phyloP scores from a whole-genome alignment of 2,797 vertebrate species.

The Anomalospiza imberbis region DNA sequence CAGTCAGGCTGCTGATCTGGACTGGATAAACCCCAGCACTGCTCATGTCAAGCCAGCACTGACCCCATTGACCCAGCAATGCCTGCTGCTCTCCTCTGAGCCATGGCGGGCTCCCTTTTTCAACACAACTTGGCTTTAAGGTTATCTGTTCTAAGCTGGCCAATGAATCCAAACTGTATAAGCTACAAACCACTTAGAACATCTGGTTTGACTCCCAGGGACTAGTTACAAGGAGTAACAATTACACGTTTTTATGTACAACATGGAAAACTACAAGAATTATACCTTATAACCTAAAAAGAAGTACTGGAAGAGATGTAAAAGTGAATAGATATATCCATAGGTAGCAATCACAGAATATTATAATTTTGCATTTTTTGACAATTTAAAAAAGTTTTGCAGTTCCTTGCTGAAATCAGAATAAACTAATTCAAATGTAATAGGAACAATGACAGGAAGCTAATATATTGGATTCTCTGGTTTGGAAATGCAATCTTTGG shows the following conservation, averaged over 20 bases:
- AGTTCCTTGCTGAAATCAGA: neutral
- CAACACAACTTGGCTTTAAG: neutral
- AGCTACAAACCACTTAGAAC: neutral
- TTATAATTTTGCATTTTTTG: neutral
- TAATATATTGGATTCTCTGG: neutral
- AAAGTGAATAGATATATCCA: neutral
- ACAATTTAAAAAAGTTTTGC: neutral
- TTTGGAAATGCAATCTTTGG: neutral
- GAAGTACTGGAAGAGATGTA: neutral
- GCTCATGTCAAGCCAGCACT: neutral
- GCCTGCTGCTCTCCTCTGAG: neutral
- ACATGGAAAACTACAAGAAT: neutral
- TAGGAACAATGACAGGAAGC: neutral
- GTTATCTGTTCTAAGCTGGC: neutral
- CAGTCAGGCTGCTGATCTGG: neutral
- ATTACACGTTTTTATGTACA: neutral
- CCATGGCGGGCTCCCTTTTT: neutral
- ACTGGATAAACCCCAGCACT: neutral
- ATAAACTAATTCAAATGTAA: conserved; percentile 29
- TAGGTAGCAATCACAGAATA: neutral
- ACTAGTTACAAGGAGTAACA: neutral
- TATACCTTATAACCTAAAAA: neutral
- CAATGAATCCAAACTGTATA: neutral
- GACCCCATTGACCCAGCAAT: neutral
- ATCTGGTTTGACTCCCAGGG: neutral